A percentile compares a stretch with the other conserved stretches of the same genome.
phyloP scores from a whole-genome alignment of 2,888 invertebrate genomes.

The Strigamia maritima region DNA sequence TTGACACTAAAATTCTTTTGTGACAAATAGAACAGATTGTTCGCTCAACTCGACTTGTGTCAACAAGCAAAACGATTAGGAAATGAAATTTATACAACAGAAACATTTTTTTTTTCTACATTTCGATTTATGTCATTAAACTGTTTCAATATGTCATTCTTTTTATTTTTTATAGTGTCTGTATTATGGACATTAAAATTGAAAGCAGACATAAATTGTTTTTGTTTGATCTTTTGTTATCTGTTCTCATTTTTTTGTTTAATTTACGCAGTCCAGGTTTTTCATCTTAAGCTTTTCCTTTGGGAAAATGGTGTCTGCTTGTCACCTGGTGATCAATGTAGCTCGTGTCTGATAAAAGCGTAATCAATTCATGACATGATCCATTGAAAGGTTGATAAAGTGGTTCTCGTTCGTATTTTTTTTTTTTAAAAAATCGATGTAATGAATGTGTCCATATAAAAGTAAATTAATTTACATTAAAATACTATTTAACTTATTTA shows the following conservation, averaged over 20 bases:
- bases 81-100: background rate
- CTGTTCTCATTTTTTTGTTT: background rate
- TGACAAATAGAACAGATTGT: background rate
- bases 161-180: too few species aligned
- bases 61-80: background rate
- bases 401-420: background rate
- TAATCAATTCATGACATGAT: constrained; percentile 15
- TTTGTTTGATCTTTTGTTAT: background rate
- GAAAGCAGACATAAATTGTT: background rate
- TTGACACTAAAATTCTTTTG: constrained; percentile 5
- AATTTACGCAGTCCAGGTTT: constrained; percentile 1
- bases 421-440: background rate
- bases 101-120: background rate
- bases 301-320: constrained; percentile 6
- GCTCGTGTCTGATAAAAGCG: constrained; percentile 10
- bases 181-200: too few species aligned
- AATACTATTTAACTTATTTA: background rate
- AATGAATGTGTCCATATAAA: background rate
- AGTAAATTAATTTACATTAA: background rate
- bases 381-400: constrained; percentile 1
- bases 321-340: constrained; percentile 10
- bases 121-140: background rate
- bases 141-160: background rate
- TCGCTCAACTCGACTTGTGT: background rate
- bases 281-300: background rate